phyloP scores from a whole-genome alignment of 2,888 invertebrate species.

The Magallana nippona region DNA sequence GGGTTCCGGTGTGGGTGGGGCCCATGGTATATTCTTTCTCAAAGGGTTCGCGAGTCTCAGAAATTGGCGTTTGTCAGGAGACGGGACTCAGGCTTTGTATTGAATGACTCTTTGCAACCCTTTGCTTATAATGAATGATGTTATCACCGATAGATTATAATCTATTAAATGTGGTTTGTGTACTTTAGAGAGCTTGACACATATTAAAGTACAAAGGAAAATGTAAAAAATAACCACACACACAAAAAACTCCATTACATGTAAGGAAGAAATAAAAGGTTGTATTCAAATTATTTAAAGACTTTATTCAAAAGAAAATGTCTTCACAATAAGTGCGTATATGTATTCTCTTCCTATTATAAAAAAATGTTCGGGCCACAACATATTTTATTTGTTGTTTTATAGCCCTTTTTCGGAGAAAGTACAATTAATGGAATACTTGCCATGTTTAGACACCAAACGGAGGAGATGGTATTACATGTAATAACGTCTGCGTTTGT shows the following conservation, averaged over 20 bases:
- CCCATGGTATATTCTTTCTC: not conserved
- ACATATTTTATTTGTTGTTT: too few species aligned
- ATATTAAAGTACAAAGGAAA: not conserved
- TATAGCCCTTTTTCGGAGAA: too few species aligned
- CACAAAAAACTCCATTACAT: too few species aligned
- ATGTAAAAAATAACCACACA: not conserved
- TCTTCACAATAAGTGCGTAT: too few species aligned
- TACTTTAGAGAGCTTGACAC: conserved; percentile 28
- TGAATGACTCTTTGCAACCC: conserved; percentile 10
- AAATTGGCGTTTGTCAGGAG: conserved; percentile 20
- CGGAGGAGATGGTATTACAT: too few species aligned
- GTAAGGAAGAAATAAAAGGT: not conserved
- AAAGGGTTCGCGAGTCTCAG: not conserved
- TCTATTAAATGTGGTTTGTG: conserved; percentile 3
- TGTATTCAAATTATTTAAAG: too few species aligned
- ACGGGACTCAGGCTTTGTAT: not conserved
- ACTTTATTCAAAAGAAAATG: too few species aligned
- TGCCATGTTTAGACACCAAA: too few species aligned
- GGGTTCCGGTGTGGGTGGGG: not conserved
- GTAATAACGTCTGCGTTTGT: too few species aligned
- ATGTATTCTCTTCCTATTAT: too few species aligned
- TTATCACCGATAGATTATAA: conserved; percentile 14
- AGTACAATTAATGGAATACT: too few species aligned
- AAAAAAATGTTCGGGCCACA: too few species aligned
- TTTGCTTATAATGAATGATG: not conserved